Evolutionary conservation across 2,888 invertebrate genomes (phyloP).

Genomic region (Prionchulus punctatus): DNA sequence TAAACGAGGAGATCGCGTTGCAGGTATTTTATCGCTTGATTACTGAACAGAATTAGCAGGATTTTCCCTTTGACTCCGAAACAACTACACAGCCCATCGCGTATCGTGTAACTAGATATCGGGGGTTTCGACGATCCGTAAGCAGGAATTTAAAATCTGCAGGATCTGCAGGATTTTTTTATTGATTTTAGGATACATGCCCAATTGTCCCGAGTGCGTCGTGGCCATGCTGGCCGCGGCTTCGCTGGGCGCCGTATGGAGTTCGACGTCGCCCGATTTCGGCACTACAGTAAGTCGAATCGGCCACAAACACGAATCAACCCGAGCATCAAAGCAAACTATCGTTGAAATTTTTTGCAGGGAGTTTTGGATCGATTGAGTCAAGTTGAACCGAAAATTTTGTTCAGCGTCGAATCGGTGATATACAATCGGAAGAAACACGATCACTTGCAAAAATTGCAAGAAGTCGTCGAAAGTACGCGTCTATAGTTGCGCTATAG

Average conservation of each 20-base stretch:
- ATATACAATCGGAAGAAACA: constrained; percentile 42
- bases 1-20: constrained; percentile 38
- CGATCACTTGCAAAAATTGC: constrained; percentile 39
- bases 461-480: constrained; percentile 33
- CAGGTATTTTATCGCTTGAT: constrained; percentile 16
- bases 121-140: too few species aligned
- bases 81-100: too few species aligned
- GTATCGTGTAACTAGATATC: too few species aligned
- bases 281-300: constrained; percentile 39
- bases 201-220: constrained; percentile 40
- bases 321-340: too few species aligned
- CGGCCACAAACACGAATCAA: too few species aligned
- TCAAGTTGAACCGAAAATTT: constrained; percentile 41
- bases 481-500: too few species aligned
- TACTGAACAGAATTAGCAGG: too few species aligned
- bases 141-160: not conserved
- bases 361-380: constrained; percentile 39
- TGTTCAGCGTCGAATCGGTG: constrained; percentile 43
- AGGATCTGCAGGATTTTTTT: not conserved
- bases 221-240: constrained; percentile 41
- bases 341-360: constrained; percentile 25
- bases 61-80: too few species aligned
- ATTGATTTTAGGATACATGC: constrained; percentile 35
- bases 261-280: constrained; percentile 43
- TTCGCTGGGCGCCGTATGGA: constrained; percentile 43